Evolutionary conservation across 2,888 invertebrate species (phyloP), one percentile per base, ranked within the genome.

Genomic region (Pheosia tremula): DNA sequence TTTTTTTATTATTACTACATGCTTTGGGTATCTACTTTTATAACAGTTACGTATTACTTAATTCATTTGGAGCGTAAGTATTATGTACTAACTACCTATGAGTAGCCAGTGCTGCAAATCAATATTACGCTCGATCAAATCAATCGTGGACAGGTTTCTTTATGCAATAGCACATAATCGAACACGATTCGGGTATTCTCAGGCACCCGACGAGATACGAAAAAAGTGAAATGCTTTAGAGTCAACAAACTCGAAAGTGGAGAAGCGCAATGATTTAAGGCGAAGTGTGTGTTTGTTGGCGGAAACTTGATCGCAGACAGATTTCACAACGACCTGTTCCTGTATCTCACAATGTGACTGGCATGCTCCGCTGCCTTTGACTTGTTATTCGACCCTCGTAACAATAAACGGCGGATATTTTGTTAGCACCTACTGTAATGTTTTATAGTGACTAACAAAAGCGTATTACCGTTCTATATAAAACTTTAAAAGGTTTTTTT

Each of bases 221-320:
- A 80, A 79, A 83, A 86, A 85, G 84, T 83, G 83, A 85, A 86
- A 85, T 83, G 84, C 75, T 71, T 63, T 79, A 81, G 81, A 81
- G 80, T 77, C 77, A 78, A 82, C 79, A 79, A 78, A 81, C 79
- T 82, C 70, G 83, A 85, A 85, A 85, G 84, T 73, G 70, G 79
- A 76, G 80, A 81, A 74, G 79, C 75, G 78, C 71, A 73, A 69
- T 66, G 66, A 69, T 69, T 74, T 81, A 80, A 77, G 81, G 73
- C 72, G 78, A 72, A 68, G 77, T 72, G 61, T 65, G 75, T 75
- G 68, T 79, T 78, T 76, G 77, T 71, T 72, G 65, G 75, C 75
- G 78, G 82, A 77, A 82, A 82, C 80, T 76, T 78, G 79, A 75
- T 78, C 76, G 70, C 66, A 70, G 71, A 67, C 75, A 69, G 79